Evolutionary conservation across 2,113 vertebrate genomes (phyloP), one percentile per base, ranked within the genome.

Genomic region (Ammodramus savannarum): DNA sequence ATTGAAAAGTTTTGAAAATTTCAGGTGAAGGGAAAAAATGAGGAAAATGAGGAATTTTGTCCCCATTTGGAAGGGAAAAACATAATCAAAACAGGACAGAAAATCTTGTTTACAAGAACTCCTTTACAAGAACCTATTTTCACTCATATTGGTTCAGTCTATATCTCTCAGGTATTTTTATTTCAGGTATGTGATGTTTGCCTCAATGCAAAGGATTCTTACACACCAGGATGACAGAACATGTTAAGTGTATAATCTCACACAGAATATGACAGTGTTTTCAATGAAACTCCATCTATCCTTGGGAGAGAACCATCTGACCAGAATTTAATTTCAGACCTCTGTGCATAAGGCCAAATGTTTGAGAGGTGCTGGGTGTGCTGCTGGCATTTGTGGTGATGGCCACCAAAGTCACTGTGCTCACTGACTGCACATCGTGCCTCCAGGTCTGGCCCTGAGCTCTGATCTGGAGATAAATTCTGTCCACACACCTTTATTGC

Each of bases 371-470:
- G 63, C 69, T 52, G 69, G 63, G 21, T 18, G 3, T 14, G 23
- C 34, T 65, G 23, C 38, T 44, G 43, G 34, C 44, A 14, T 31
- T 62, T n/a, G 13, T 0, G 0, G 14, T 1, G 3, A 5, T 2
- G 0, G 8, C 74, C 46, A 55, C 8, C n/a, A 36, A 27, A 85
- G 57, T 52, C 75, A 43, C 32, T 39, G 41, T 29, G 19, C 10
- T 20, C 8, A 2, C 34, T 48, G 41, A 4, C 41, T n/a, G n/a
- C 4, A 19, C 3, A 3, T 46, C 0, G 0, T 20, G 63, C 16
- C 44, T 82, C 48, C 9, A 38, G 16, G 49, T 16, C 43, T n/a
- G 43, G 43, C 10, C 49, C 85, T n/a, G 49, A 81, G 55, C 55
- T 89, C 3, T 6, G 34, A 83, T 76, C 22, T 44, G 20, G 17